A percentile compares a stretch with the other conserved stretches of the same genome.
Evolutionary conservation across 2,888 invertebrate genomes (phyloP).

Genomic region (Mantis religiosa): DNA sequence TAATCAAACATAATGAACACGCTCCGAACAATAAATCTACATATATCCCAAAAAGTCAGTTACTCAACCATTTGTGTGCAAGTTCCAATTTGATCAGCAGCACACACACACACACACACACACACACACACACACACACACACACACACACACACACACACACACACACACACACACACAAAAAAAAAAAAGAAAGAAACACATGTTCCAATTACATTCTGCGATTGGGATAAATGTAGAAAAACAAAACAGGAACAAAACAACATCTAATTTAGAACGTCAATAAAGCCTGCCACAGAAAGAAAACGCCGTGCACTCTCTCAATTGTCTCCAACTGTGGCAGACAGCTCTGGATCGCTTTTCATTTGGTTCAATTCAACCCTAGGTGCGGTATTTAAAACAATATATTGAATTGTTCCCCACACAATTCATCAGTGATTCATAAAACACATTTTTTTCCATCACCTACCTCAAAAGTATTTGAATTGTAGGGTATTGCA

Average conservation of each 20-base stretch:
- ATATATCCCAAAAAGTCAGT: background rate
- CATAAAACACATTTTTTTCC: no score
- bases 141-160: no score
- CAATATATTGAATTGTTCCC: no score
- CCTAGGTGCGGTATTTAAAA: background rate
- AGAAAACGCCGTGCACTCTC: background rate
- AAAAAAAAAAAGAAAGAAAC: background rate
- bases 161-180: no score
- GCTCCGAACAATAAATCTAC: no score
- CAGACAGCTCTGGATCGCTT: background rate
- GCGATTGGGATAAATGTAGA: background rate
- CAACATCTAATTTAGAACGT: background rate
- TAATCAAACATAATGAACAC: no score
- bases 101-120: no score
- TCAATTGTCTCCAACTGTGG: background rate
- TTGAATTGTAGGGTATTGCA: no score
- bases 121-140: no score
- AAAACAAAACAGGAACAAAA: background rate
- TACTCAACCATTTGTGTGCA: background rate
- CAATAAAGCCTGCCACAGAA: background rate
- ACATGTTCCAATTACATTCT: background rate
- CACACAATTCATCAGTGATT: no score
- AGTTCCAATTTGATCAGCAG: background rate
- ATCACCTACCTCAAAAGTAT: no score
- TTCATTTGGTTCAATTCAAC: background rate